Evolutionary conservation across 2,113 vertebrate genomes (phyloP).

Genomic region (Pampusana beccarii): DNA sequence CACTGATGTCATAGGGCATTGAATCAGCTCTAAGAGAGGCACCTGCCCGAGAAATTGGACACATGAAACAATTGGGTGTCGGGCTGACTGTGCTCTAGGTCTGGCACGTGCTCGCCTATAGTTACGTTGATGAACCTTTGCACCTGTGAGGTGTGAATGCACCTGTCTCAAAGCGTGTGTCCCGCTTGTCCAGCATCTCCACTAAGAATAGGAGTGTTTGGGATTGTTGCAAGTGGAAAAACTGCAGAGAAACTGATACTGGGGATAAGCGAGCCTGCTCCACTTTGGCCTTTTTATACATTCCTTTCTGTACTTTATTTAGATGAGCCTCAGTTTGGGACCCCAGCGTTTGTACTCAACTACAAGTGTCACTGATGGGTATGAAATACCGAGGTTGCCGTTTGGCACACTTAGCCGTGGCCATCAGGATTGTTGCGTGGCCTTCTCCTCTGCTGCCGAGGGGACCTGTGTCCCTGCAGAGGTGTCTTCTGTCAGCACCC

Average conservation of each 20-base stretch:
- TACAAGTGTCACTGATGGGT: background rate
- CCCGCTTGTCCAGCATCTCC: background rate
- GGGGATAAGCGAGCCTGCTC: background rate
- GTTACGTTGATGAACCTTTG: background rate
- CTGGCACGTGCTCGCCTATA: background rate
- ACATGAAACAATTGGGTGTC: background rate
- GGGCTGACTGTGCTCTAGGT: too few species aligned
- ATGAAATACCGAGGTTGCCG: background rate
- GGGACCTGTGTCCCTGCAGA: background rate
- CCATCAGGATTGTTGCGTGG: background rate
- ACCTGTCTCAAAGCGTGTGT: rapidly evolving
- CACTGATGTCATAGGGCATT: background rate
- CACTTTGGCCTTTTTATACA: background rate
- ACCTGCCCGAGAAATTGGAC: background rate
- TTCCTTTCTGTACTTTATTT: background rate
- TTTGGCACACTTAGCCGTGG: background rate
- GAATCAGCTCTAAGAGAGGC: background rate
- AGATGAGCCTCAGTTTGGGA: background rate
- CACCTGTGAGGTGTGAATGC: background rate
- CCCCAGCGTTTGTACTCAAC: background rate
- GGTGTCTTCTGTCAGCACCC: background rate
- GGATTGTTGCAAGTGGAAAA: background rate
- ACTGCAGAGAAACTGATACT: background rate
- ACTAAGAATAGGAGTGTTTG: background rate
- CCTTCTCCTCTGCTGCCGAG: background rate